phyloP scores from a whole-genome alignment of 2,888 invertebrate genomes.

The Phaedon cochleariae region DNA sequence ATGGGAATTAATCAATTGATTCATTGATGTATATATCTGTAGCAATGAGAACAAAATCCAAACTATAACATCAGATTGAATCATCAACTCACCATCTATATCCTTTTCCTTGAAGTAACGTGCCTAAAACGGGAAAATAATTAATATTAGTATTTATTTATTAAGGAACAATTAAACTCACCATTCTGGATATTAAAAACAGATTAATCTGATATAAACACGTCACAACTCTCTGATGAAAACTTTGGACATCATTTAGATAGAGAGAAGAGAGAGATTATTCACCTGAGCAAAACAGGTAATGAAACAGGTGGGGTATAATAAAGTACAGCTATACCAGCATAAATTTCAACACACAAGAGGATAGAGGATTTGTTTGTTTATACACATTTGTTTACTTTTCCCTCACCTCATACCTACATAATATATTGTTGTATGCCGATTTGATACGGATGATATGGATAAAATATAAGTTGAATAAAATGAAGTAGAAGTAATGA shows the following conservation, averaged over 20 bases:
- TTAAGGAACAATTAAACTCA: conserved; percentile 23
- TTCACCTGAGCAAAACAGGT: conserved; percentile 29
- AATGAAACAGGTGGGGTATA: conserved; percentile 18
- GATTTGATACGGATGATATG: not conserved
- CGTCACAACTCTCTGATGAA: not conserved
- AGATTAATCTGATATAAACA: not conserved
- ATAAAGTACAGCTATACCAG: not conserved
- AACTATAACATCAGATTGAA: too few relatives aligned
- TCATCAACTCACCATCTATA: conserved; percentile 84
- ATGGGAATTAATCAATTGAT: too few relatives aligned
- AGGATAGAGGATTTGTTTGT: not conserved
- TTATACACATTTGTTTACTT: not conserved
- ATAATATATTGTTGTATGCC: not conserved
- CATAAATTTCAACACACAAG: not conserved
- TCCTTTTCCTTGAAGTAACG: conserved; percentile 94
- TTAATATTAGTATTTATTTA: not conserved
- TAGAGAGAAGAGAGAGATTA: conserved; percentile 3
- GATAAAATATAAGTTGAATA: too few relatives aligned
- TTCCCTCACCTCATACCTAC: too few relatives aligned
- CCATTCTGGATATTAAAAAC: conserved; percentile 26
- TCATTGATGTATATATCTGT: too few relatives aligned
- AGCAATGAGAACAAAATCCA: too few relatives aligned
- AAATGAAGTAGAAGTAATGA: not conserved
- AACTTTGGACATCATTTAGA: not conserved
- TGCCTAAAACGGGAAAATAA: conserved; percentile 70